Percentiles rank a stretch among this genome's conserved stretches.
These are phyloP conservation scores for Limonius californicus DNA, from an alignment of 1,140 invertebrate genomes.

Conservation along the genomic window DNA sequence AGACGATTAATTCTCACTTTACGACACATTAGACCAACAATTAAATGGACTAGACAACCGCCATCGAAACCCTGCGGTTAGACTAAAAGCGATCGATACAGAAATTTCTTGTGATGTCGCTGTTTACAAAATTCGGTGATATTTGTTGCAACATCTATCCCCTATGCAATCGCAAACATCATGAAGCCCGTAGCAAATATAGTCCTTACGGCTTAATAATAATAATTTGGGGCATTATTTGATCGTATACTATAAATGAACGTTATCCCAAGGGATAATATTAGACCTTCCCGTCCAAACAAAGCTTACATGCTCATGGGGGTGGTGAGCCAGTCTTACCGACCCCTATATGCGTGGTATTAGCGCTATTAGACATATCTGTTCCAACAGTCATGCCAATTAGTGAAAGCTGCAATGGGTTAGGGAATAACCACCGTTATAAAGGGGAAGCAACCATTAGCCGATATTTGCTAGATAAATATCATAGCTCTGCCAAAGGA, in stretches of 20 bases:
- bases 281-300: constrained; percentile 37
- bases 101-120: too few relatives aligned
- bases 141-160: too few relatives aligned
- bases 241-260: constrained; percentile 20
- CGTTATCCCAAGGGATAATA: constrained; percentile 38
- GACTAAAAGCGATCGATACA: too few relatives aligned
- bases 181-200: not conserved
- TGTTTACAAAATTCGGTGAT: too few relatives aligned
- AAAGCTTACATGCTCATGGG: constrained; percentile 34
- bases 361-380: constrained; percentile 41
- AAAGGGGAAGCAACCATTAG: not conserved
- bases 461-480: too few relatives aligned
- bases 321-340: constrained; percentile 15
- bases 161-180: not conserved
- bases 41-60: too few relatives aligned
- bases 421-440: not conserved
- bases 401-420: constrained; percentile 23
- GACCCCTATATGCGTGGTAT: constrained; percentile 29
- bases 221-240: constrained; percentile 12
- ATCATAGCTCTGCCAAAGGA: too few relatives aligned
- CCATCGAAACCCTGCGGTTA: too few relatives aligned
- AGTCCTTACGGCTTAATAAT: constrained; percentile 5
- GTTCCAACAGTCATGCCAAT: constrained; percentile 40
- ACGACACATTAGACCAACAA: too few relatives aligned
- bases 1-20: too few relatives aligned